Evolutionary conservation across 2,888 invertebrate species (phyloP), one percentile per base, ranked within the genome.

Genomic region (Melipona beecheii): DNA sequence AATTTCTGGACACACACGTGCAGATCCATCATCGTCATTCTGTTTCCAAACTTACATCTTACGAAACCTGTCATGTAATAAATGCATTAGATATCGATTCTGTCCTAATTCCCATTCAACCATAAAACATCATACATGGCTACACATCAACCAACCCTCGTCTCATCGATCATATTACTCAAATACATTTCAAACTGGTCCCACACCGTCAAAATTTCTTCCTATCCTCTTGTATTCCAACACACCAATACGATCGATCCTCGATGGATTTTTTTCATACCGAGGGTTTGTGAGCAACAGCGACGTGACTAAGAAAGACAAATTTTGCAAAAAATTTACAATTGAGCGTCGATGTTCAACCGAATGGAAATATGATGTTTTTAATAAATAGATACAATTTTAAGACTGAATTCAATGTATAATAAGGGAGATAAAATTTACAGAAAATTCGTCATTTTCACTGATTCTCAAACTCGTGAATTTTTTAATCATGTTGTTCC

Each of bases 241-340:
- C 27, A 54, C 69, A 70, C 70, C 56, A 81, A 70, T 58, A 68
- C n/a, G 15, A 60, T 49, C 69, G 54, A 64, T 66, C 43, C 19
- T 69, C 31, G 66, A 80, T 4, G 60, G 60, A 58, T n/a, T 0
- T 24, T 0, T 24, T 24, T 15, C 56, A 58, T 58, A 58, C n/a
- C n/a, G 56, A n/a, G 13, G 15, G 74, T 58, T n/a, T 24, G 19
- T 19, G n/a, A 52, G 58, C 54, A 71, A 49, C 24, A 24, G 70
- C 21, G 19, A 27, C 24, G 15, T 72, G 24, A n/a, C 19, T 19
- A 58, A 15, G n/a, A n/a, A 58, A 56, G n/a, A n/a, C 4, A 43
- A 43, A 43, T 43, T 43, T 43, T 43, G 2, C 43, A 11, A 43
- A 43, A 43, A 43, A 43, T 43, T 1, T 43, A 43, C 43, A 43